Conservation (phyloP, 2,113 vertebrate genomes). For the Sander vitreus region DNA sequence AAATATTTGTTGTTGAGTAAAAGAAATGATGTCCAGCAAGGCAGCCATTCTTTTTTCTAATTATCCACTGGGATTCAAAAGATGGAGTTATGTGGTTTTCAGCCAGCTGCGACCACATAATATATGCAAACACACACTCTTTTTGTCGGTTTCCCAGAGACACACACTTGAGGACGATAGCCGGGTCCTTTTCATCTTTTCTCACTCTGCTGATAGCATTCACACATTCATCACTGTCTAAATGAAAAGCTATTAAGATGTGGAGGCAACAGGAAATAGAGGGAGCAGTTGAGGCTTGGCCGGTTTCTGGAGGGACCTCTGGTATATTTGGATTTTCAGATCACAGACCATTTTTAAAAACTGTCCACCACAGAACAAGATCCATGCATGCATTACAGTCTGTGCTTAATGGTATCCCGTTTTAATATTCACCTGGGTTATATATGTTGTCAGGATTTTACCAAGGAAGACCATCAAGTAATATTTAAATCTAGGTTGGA, state of each 20-base stretch:
- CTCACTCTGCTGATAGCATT: slow-evolving; percentile 42
- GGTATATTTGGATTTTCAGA: slow-evolving; percentile 47
- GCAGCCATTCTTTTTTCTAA: neutral
- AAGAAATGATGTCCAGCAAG: neutral
- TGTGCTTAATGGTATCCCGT: neutral
- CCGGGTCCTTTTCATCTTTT: slow-evolving; percentile 1
- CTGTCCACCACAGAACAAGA: slow-evolving; percentile 1
- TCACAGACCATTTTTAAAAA: slow-evolving; percentile 16
- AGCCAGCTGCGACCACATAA: neutral
- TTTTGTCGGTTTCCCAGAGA: slow-evolving; percentile 10
- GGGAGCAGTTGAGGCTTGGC: slow-evolving; percentile 54
- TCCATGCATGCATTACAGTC: neutral
- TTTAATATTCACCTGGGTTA: neutral
- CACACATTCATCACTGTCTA: slow-evolving; percentile 62
- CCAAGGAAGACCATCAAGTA: neutral
- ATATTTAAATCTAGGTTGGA: neutral
- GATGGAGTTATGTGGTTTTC: slow-evolving; percentile 1
- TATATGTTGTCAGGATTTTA: neutral
- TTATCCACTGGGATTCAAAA: neutral
- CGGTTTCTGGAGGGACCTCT: slow-evolving; percentile 41
- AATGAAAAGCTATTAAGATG: slow-evolving; percentile 49
- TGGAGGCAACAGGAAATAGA: slow-evolving; percentile 17
- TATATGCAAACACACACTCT: neutral
- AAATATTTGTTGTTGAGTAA: neutral
- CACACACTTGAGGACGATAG: slow-evolving; percentile 11